Percentiles rank a stretch among this genome's conserved stretches.
phyloP scores from a whole-genome alignment of 2,888 invertebrate genomes.

The Drosophila picticornis region DNA sequence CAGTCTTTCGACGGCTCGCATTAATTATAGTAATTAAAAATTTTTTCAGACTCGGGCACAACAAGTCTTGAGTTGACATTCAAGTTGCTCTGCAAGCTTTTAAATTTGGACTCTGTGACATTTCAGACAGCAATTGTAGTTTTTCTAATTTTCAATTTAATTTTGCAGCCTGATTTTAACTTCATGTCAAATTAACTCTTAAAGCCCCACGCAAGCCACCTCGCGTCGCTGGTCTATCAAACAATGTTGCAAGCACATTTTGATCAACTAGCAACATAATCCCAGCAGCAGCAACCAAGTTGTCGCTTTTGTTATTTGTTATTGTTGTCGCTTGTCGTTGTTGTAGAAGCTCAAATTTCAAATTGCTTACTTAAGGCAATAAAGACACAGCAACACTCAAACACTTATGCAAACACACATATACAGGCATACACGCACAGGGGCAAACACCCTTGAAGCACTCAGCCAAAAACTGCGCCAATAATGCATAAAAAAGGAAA shows the following conservation, averaged over 20 bases:
- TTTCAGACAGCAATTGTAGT: slow-evolving; percentile 20
- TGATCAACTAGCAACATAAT: slow-evolving; percentile 57
- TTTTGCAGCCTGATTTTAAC: slow-evolving; percentile 37
- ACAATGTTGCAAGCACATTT: slow-evolving; percentile 69
- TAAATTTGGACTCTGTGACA: slow-evolving; percentile 39
- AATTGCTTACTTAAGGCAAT: slow-evolving; percentile 80
- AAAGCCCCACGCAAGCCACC: slow-evolving; percentile 40
- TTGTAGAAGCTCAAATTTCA: slow-evolving; percentile 74
- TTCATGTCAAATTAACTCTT: slow-evolving; percentile 71
- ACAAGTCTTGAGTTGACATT: slow-evolving; percentile 35
- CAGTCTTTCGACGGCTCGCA: slow-evolving; percentile 35
- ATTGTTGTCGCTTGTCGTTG: slow-evolving; percentile 32
- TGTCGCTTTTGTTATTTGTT: slow-evolving; percentile 27
- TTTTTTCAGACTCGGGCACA: slow-evolving; percentile 45
- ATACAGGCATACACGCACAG: slow-evolving; percentile 3
- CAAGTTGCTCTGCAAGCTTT: slow-evolving; percentile 39
- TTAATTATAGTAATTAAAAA: slow-evolving; percentile 79
- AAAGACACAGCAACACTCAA: slow-evolving; percentile 63
- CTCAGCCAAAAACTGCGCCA: slow-evolving; percentile 56
- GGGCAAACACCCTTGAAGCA: slow-evolving; percentile 35
- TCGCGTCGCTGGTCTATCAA: slow-evolving; percentile 24
- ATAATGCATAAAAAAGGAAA: slow-evolving; percentile 37
- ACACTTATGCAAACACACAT: slow-evolving; percentile 26
- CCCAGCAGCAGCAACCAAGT: slow-evolving; percentile 40
- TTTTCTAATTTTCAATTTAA: background rate